Conservation (phyloP, 2,797 vertebrate species). For the Sebastes oblongus region DNA sequence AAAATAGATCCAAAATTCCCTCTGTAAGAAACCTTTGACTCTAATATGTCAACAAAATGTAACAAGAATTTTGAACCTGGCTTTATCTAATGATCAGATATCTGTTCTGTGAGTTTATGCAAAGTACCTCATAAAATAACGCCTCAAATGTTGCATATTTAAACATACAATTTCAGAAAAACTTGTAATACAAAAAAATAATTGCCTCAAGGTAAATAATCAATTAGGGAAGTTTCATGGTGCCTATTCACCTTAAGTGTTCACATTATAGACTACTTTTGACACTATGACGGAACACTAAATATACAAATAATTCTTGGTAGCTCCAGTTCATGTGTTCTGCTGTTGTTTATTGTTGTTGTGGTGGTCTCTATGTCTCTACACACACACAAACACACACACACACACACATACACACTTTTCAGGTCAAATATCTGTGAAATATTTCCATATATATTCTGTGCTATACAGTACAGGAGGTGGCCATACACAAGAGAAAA, state of each 20-base stretch:
- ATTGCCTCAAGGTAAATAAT: no score
- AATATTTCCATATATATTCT: constrained; percentile 37
- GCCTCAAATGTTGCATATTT: no score
- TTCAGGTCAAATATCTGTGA: constrained; percentile 31
- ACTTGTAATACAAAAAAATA: no score
- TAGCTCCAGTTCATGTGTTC: not conserved
- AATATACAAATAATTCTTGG: not conserved
- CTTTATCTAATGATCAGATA: no score
- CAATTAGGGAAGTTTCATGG: no score
- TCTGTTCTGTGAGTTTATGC: no score
- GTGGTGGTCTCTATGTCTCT: not conserved
- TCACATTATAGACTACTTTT: not conserved
- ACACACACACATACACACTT: not conserved
- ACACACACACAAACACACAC: not conserved
- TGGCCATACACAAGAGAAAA: constrained; percentile 32
- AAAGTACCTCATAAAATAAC: no score
- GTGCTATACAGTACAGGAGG: constrained; percentile 14
- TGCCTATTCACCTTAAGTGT: not conserved
- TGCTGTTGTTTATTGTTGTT: not conserved
- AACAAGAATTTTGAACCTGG: no score
- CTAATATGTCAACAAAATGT: no score
- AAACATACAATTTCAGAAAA: no score
- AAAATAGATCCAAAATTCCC: no score
- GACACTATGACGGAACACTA: not conserved
- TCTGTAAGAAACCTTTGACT: no score